These are phyloP conservation scores for Cephonodes hylas DNA, from an alignment of 2,888 invertebrate species.

Conservation along the genomic window DNA sequence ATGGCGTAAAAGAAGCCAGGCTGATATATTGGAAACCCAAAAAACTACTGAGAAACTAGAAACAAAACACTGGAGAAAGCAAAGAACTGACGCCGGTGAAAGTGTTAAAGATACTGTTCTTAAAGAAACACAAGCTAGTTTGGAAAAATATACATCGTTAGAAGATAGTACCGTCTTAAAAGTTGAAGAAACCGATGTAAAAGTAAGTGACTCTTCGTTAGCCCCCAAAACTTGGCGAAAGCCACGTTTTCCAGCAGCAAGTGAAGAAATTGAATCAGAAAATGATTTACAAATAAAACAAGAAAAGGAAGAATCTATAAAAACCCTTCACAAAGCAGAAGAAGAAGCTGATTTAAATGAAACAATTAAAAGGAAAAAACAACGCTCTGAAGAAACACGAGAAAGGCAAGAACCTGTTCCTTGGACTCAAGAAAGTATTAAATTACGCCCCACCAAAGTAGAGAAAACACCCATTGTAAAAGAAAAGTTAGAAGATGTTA, in stretches of 20 bases:
- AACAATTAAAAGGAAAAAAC: slow-evolving; percentile 28
- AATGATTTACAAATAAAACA: slow-evolving; percentile 22
- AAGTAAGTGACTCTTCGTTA: slow-evolving; percentile 22
- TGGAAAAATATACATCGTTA: slow-evolving; percentile 27
- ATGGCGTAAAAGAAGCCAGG: slow-evolving; percentile 55
- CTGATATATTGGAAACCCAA: slow-evolving; percentile 25
- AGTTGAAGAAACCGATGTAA: slow-evolving; percentile 21
- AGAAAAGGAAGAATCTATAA: slow-evolving; percentile 15
- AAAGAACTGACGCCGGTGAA: slow-evolving; percentile 24
- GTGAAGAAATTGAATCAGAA: slow-evolving; percentile 4
- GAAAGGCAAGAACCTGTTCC: slow-evolving; percentile 63
- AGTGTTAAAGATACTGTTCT: background rate
- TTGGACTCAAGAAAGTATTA: slow-evolving; percentile 84
- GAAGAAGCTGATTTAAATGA: slow-evolving; percentile 22
- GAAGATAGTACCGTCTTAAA: slow-evolving; percentile 38
- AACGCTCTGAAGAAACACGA: slow-evolving; percentile 35
- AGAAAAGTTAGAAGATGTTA: slow-evolving; percentile 75
- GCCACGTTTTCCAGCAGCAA: slow-evolving; percentile 32
- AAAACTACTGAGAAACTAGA: slow-evolving; percentile 37
- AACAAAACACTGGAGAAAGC: slow-evolving; percentile 50
- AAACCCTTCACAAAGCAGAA: slow-evolving; percentile 19
- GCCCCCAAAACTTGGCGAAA: slow-evolving; percentile 49
- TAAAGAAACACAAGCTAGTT: background rate
- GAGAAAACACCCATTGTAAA: slow-evolving; percentile 77
- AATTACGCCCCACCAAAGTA: slow-evolving; percentile 82